Conservation (phyloP, 2,888 invertebrate species). For the Liodrosophila aerea region DNA sequence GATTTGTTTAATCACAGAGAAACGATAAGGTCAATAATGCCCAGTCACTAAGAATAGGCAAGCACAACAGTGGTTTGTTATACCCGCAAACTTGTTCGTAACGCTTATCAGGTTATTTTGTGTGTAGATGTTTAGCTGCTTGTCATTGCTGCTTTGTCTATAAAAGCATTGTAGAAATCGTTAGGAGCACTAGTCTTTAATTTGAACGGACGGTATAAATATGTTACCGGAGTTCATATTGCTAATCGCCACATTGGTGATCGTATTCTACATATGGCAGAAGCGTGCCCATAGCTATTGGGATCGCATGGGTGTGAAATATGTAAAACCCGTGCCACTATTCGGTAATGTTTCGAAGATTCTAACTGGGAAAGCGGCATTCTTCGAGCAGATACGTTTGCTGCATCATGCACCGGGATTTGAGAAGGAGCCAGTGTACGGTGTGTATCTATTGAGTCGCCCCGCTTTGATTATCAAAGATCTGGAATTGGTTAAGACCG, state of each 20-base stretch:
- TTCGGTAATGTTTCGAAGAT: conserved; percentile 80
- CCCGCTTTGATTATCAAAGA: conserved; percentile 81
- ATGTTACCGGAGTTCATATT: conserved; percentile 47
- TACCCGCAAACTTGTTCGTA: too few species aligned
- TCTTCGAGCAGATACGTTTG: conserved; percentile 74
- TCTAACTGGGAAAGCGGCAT: conserved; percentile 58
- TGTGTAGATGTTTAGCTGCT: too few species aligned
- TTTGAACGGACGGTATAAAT: conserved; percentile 1
- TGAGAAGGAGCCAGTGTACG: conserved; percentile 65
- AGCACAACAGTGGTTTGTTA: too few species aligned
- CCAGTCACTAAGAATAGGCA: too few species aligned
- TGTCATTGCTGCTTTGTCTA: too few species aligned
- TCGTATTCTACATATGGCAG: conserved; percentile 60
- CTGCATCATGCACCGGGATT: conserved; percentile 50
- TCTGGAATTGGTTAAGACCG: conserved; percentile 81
- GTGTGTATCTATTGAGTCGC: conserved; percentile 81
- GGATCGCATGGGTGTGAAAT: conserved; percentile 77
- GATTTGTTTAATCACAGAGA: too few species aligned
- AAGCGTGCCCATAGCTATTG: conserved; percentile 58
- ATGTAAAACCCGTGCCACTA: conserved; percentile 75
- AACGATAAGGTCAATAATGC: too few species aligned
- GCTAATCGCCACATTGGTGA: conserved; percentile 32
- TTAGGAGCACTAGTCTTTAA: too few species aligned
- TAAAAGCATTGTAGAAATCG: too few species aligned
- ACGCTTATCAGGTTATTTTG: too few species aligned